phyloP scores from a whole-genome alignment of 2,888 invertebrate species.

The Apodemia zela region DNA sequence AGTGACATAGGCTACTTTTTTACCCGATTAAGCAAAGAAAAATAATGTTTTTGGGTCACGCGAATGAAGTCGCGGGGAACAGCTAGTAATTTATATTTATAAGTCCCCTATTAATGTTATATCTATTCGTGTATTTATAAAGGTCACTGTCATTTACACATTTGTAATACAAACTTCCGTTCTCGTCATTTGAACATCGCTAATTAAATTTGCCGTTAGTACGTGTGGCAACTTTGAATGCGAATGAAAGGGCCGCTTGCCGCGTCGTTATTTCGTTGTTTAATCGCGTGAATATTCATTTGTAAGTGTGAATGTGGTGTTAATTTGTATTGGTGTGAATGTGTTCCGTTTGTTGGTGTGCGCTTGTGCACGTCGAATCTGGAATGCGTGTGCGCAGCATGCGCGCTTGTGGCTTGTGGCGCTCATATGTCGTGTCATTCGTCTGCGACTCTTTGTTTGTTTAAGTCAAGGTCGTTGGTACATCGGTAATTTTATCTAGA shows the following conservation, averaged over 20 bases:
- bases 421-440: conserved; percentile 42
- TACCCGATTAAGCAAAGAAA: too few species aligned
- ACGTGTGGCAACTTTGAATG: conserved; percentile 22
- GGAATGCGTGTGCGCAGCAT: conserved; percentile 66
- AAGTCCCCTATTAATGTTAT: not conserved
- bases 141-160: conserved; percentile 29
- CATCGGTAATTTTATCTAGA: conserved; percentile 11
- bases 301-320: conserved; percentile 14
- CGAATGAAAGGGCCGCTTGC: conserved; percentile 25
- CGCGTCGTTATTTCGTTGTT: conserved; percentile 28
- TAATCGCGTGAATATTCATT: conserved; percentile 29
- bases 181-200: conserved; percentile 26
- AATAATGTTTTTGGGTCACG: too few species aligned
- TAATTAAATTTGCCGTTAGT: conserved; percentile 26
- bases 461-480: conserved; percentile 56
- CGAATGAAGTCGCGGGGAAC: too few species aligned
- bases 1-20: too few species aligned
- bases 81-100: too few species aligned
- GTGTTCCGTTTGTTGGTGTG: conserved; percentile 32
- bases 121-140: not conserved
- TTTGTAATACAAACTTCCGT: conserved; percentile 28
- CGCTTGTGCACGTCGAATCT: conserved; percentile 52
- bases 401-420: conserved; percentile 36
- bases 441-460: conserved; percentile 52
- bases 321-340: conserved; percentile 22